Percentiles rank a stretch among this genome's conserved stretches.
Evolutionary conservation across 2,888 invertebrate genomes (phyloP).

Genomic region (Leistus spinibarbis): DNA sequence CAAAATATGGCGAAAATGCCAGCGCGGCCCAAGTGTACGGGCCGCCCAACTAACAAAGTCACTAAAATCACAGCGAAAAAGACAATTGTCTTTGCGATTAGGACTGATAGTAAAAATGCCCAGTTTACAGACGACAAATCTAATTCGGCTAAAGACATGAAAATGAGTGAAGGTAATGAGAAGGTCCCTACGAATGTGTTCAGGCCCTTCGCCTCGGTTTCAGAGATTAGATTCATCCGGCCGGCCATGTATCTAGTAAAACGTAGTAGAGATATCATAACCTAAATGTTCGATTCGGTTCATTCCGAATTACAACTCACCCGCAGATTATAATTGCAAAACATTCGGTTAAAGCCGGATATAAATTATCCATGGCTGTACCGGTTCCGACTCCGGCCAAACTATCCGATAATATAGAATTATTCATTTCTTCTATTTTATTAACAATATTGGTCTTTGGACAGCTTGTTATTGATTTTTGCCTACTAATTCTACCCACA

Average conservation of each 20-base stretch:
- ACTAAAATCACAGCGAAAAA: conserved; percentile 81
- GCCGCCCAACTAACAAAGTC: conserved; percentile 79
- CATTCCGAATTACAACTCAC: conserved; percentile 62
- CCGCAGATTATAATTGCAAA: conserved; percentile 90
- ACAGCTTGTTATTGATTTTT: neutral
- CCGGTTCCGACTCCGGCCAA: conserved; percentile 42
- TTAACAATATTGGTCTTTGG: neutral
- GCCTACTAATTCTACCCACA: neutral
- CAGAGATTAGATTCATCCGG: conserved; percentile 79
- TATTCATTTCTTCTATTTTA: conserved; percentile 17
- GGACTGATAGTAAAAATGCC: conserved; percentile 85
- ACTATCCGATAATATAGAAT: conserved; percentile 14
- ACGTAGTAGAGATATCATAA: conserved; percentile 1
- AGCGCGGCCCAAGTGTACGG: conserved; percentile 80
- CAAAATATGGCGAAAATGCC: conserved; percentile 94
- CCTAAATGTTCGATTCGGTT: no score
- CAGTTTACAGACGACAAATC: conserved; percentile 87
- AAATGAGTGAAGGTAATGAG: conserved; percentile 89
- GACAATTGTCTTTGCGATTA: conserved; percentile 83
- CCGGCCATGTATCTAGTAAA: conserved; percentile 80
- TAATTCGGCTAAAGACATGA: conserved; percentile 84
- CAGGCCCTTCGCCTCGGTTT: conserved; percentile 86
- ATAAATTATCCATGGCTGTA: conserved; percentile 75
- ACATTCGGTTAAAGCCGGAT: conserved; percentile 89
- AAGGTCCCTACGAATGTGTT: conserved; percentile 93